Evolutionary conservation across 2,113 vertebrate species (phyloP), one percentile per base, ranked within the genome.

Genomic region (Tupaia tana): DNA sequence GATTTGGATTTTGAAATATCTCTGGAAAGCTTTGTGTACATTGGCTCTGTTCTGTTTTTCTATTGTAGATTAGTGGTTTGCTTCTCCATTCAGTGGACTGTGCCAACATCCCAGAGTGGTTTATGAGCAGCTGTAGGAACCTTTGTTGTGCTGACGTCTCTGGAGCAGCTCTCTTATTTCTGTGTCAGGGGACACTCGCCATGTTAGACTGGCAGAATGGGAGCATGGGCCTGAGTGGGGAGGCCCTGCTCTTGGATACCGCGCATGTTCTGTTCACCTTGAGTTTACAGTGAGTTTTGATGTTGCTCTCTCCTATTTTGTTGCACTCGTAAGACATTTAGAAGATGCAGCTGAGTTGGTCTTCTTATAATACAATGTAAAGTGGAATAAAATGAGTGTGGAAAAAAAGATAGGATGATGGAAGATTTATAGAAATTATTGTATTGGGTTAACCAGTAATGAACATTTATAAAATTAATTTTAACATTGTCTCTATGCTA

Each of bases 121-220:
- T 99, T 25, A 13, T 94, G 95, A 97, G 81, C 67, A 98, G 27
- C 96, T 99, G 99, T 83, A 95, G 96, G 43, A 75, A 80, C 52
- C 98, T 99, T 52, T 99, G 98, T 22, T 22, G 8, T 0, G 89
- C 94, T 0, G 58, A 93, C 0, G 95, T 99, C 31, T 98, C 99
- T 0, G 96, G 90, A 1, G 97, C 98, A 0, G 98, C 98, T 34
- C 98, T 98, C 64, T 97, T 99, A 61, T 99, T 99, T 94, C 98
- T 99, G 71, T 99, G 99, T 96, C 99, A 99, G 16, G 99, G 99
- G 22, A 99, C 99, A 2, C 98, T 99, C 90, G 99, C 99, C 27
- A 99, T 99, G 99, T 71, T 99, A 97, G 99, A 98, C 90, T 99
- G 99, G 99, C 99, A 98, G 97, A 96, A 96, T 0, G 96, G 98